phyloP scores from a whole-genome alignment of 2,888 invertebrate genomes.

The Matsumyia berberina region DNA sequence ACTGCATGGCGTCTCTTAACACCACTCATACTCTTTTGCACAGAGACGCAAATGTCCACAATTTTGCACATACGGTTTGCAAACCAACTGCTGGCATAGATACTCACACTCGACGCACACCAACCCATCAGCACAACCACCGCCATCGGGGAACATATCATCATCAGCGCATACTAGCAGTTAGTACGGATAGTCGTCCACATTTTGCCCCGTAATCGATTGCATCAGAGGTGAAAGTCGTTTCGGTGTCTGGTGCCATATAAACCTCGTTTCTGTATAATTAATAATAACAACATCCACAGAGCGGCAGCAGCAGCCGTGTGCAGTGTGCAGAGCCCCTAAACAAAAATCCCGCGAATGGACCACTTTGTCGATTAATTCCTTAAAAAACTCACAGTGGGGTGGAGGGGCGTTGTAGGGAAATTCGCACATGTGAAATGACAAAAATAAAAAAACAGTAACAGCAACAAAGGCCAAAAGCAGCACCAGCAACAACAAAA shows the following conservation, averaged over 20 bases:
- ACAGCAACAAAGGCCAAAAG: too few relatives aligned
- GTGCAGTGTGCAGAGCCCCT: slow-evolving; percentile 41
- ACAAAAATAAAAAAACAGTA: neutral
- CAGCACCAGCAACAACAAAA: slow-evolving; percentile 10
- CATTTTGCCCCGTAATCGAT: slow-evolving; percentile 74
- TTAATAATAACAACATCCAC: slow-evolving; percentile 69
- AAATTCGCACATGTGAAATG: slow-evolving; percentile 60
- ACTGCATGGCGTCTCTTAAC: slow-evolving; percentile 22
- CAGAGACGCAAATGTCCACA: slow-evolving; percentile 28
- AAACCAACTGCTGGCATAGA: slow-evolving; percentile 54
- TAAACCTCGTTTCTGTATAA: slow-evolving; percentile 76
- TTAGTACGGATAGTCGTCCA: slow-evolving; percentile 56
- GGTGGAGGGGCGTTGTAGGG: slow-evolving; percentile 7
- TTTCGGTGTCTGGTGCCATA: slow-evolving; percentile 76
- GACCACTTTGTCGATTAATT: slow-evolving; percentile 59
- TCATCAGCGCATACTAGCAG: slow-evolving; percentile 50
- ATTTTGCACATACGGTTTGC: too few relatives aligned
- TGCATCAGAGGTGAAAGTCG: slow-evolving; percentile 77
- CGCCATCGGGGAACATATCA: slow-evolving; percentile 26
- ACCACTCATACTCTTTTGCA: slow-evolving; percentile 23
- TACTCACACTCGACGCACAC: slow-evolving; percentile 21
- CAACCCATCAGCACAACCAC: slow-evolving; percentile 31
- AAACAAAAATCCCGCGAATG: slow-evolving; percentile 45
- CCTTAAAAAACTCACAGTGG: too few relatives aligned
- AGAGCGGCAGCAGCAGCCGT: slow-evolving; percentile 22